These are phyloP conservation scores for Arvicola amphibius DNA, from an alignment of 2,797 vertebrate species.

Conservation along the genomic window DNA sequence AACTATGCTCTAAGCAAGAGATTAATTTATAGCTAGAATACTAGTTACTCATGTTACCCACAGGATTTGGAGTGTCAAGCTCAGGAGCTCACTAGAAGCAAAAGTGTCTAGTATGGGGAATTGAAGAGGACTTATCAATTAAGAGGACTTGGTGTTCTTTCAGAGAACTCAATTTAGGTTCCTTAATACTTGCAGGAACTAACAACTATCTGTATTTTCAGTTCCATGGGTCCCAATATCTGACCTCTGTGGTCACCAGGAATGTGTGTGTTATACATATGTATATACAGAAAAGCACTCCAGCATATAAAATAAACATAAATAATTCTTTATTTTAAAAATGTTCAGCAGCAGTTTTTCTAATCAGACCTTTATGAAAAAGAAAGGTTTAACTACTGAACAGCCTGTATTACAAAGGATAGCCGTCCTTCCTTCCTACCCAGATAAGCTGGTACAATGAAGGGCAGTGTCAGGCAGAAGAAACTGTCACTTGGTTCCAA, in stretches of 20 bases:
- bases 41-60: not conserved
- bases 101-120: not conserved
- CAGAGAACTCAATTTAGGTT: not conserved
- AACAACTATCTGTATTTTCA: not conserved
- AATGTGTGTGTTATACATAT: not conserved
- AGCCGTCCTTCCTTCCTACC: not conserved
- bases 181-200: not conserved
- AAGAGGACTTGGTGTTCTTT: not conserved
- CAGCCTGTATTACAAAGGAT: not conserved
- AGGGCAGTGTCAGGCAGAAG: not conserved
- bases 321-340: not conserved
- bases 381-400: not conserved
- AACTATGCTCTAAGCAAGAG: no score
- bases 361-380: not conserved
- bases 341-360: not conserved
- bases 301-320: not conserved
- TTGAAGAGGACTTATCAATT: not conserved
- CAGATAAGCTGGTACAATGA: not conserved
- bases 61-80: not conserved
- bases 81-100: not conserved
- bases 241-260: not conserved
- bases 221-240: not conserved
- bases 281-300: not conserved
- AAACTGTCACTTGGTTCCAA: not conserved
- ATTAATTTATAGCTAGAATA: not conserved